phyloP scores from a whole-genome alignment of 2,888 invertebrate species.

The Diaprepes abbreviatus region DNA sequence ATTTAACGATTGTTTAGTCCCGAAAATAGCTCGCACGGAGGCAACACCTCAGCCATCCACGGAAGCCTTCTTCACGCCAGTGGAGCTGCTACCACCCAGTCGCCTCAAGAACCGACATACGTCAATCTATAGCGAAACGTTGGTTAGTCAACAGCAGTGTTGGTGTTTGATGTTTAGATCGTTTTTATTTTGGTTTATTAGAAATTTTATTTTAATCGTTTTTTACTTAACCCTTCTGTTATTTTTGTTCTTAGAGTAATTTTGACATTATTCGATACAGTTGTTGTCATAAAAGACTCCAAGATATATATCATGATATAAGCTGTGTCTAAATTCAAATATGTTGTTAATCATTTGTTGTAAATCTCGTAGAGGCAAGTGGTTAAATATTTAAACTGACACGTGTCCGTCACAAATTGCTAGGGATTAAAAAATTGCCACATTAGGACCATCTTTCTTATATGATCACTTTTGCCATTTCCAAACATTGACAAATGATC shows the following conservation, averaged over 20 bases:
- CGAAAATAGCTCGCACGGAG: conserved; percentile 65
- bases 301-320: too few relatives aligned
- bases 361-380: too few relatives aligned
- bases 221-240: conserved; percentile 33
- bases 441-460: too few relatives aligned
- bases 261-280: background rate
- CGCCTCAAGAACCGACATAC: conserved; percentile 91
- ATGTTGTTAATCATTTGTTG: too few relatives aligned
- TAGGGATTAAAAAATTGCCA: too few relatives aligned
- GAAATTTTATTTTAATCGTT: conserved; percentile 31
- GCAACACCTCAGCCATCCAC: conserved; percentile 65
- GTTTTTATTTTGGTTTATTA: conserved; percentile 45
- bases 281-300: conserved; percentile 20
- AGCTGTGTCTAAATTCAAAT: too few relatives aligned
- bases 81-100: conserved; percentile 73
- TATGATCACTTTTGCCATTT: too few relatives aligned
- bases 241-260: conserved; percentile 32
- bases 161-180: conserved; percentile 60
- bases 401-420: too few relatives aligned
- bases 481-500: too few relatives aligned
- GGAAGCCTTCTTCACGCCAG: conserved; percentile 68
- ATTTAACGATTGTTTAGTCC: conserved; percentile 69
- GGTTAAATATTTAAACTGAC: too few relatives aligned
- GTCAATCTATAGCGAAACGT: conserved; percentile 86
- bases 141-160: conserved; percentile 69